Conservation (phyloP, 2,888 invertebrate genomes). For the Catocala fraxini region DNA sequence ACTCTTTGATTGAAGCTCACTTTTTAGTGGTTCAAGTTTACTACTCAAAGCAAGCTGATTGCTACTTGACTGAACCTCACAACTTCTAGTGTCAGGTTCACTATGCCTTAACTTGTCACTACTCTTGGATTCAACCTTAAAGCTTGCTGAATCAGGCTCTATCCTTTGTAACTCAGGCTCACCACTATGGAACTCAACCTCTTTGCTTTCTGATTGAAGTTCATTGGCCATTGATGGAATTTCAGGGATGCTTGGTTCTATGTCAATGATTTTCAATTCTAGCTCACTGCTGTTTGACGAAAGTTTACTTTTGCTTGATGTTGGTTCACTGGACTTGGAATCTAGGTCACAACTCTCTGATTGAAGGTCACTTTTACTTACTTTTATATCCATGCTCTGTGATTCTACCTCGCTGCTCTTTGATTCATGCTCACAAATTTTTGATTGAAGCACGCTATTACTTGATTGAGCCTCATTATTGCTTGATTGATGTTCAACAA, state of each 20-base stretch:
- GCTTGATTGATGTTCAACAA: neutral
- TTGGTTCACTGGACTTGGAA: neutral
- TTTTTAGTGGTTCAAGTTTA: neutral
- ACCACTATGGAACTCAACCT: neutral
- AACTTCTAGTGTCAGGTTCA: neutral
- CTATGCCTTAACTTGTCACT: neutral
- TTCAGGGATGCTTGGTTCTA: neutral
- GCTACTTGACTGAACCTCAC: neutral
- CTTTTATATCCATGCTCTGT: neutral
- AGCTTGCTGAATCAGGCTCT: neutral
- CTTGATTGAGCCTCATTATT: neutral
- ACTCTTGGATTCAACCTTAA: neutral
- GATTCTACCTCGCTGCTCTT: neutral
- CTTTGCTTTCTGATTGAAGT: conserved; percentile 6
- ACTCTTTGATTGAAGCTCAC: neutral
- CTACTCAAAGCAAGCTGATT: neutral
- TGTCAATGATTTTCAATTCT: neutral
- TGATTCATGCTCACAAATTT: neutral
- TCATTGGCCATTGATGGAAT: conserved; percentile 1
- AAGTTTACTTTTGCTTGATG: neutral
- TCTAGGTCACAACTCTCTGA: conserved; percentile 2
- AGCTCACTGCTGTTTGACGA: neutral
- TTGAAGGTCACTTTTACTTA: neutral
- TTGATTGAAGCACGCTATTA: neutral
- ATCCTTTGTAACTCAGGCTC: neutral